Base-by-base conservation (phyloP, 1,140 invertebrate genomes). In the Bombus ignitus region DNA sequence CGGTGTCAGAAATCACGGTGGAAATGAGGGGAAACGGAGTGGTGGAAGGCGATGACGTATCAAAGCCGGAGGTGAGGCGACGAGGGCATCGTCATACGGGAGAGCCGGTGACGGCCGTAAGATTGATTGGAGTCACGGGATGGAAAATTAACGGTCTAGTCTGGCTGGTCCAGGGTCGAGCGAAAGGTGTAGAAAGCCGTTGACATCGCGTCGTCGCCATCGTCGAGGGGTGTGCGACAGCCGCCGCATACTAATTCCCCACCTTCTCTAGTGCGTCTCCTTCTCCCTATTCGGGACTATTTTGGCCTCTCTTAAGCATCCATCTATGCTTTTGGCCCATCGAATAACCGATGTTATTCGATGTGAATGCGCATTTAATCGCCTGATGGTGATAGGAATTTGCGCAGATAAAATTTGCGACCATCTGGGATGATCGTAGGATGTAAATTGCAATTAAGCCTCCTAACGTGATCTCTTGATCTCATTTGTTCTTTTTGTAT, bases 111-210 rank as follows among this genome's bases (percentile, higher is more conserved):
- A 94, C 94, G 92, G 85, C 81, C 81, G 92, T 90, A 94, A 94
- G 94, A 94, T 94, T 94, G 94, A 94, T 94, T 94, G 94, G 92
- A 94, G 94, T 94, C 94, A 94, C 94, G 94, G 90, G 94, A 94
- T 94, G 94, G 94, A 94, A 94, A 94, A 94, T 94, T 94, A 94
- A 95, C 94, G 94, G 93, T 94, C 93, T 92, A 85, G 90, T 84
- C 89, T 83, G 87, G 87, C 71, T 85, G 90, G 89, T 89, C 82
- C 86, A 91, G 87, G 85, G 81, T 84, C 74, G 87, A 75, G 85
- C 66, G 87, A 88, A 88, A 90, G 88, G 87, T 80, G 87, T 81
- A 89, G 86, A 84, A 88, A 89, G 85, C 82, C 88, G 59, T 62
- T n/a, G 28, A n/a, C 59, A 73, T 57, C 88, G 89, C 75, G 57